Evolutionary conservation across 1,140 invertebrate genomes (phyloP).

Genomic region (Macrobrachium nipponense): DNA sequence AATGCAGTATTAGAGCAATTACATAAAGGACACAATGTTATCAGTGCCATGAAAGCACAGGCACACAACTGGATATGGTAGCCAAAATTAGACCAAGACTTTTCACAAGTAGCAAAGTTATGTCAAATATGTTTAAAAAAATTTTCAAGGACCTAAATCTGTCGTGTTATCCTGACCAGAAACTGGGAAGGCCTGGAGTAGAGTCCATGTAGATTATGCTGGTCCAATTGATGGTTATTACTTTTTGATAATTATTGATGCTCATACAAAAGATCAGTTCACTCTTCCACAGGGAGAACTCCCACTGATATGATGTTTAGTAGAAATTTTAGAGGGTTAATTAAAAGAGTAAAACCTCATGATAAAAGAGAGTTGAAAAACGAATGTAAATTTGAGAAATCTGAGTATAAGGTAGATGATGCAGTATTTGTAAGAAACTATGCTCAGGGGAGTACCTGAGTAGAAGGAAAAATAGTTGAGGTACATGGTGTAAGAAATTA

Average conservation of each 20-base stretch:
- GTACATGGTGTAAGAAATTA: constrained; percentile 1
- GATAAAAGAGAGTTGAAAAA: neutral
- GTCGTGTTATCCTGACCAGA: neutral
- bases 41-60: constrained; percentile 72
- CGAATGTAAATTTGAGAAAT: neutral
- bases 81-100: constrained; percentile 70
- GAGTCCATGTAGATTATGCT: constrained; percentile 29
- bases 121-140: constrained; percentile 25
- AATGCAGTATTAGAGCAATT: constrained; percentile 67
- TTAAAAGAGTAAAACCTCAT: constrained; percentile 3
- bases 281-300: neutral
- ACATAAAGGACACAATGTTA: constrained; percentile 71
- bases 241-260: constrained; percentile 17
- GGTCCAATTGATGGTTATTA: neutral
- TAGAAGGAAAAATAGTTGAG: constrained; percentile 9
- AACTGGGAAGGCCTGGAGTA: neutral
- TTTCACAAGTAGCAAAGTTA: constrained; percentile 65
- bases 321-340: neutral
- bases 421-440: constrained; percentile 16
- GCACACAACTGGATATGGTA: constrained; percentile 72
- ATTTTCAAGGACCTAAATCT: neutral
- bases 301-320: constrained; percentile 4
- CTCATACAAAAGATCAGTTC: neutral
- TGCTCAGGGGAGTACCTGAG: neutral
- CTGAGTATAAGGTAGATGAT: neutral